These are phyloP conservation scores for Amazona vittata DNA, from an alignment of 2,113 vertebrate genomes.

Conservation along the genomic window DNA sequence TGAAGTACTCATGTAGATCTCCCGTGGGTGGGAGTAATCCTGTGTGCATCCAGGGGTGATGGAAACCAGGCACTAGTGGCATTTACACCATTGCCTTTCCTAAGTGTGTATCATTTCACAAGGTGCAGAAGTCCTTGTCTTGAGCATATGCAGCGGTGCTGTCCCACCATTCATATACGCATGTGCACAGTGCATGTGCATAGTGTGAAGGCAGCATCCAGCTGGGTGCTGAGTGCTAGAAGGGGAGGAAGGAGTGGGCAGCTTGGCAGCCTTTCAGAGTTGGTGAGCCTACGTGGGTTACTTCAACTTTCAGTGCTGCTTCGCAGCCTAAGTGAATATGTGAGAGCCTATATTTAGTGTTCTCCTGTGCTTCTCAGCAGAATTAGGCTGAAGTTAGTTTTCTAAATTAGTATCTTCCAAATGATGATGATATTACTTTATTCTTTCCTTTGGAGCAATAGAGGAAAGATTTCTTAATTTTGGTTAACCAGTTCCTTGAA, in stretches of 20 bases:
- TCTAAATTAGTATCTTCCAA: not conserved
- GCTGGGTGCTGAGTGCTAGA: not conserved
- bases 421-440: not conserved
- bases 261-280: not conserved
- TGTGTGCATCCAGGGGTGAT: not conserved
- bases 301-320: not conserved
- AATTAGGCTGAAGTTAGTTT: not conserved
- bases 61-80: not conserved
- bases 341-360: not conserved
- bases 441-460: not conserved
- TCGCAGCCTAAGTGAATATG: fast-evolving
- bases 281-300: not conserved
- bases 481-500: not conserved
- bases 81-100: not conserved
- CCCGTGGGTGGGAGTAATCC: no score
- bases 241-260: not conserved
- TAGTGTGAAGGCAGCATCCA: not conserved
- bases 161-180: fast-evolving
- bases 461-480: not conserved
- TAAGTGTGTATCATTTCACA: fast-evolving
- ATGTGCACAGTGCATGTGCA: fast-evolving
- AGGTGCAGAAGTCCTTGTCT: not conserved
- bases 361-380: not conserved
- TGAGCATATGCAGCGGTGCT: not conserved
- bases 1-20: not conserved